phyloP scores from a whole-genome alignment of 2,888 invertebrate genomes.

The Geotrupes spiniger region DNA sequence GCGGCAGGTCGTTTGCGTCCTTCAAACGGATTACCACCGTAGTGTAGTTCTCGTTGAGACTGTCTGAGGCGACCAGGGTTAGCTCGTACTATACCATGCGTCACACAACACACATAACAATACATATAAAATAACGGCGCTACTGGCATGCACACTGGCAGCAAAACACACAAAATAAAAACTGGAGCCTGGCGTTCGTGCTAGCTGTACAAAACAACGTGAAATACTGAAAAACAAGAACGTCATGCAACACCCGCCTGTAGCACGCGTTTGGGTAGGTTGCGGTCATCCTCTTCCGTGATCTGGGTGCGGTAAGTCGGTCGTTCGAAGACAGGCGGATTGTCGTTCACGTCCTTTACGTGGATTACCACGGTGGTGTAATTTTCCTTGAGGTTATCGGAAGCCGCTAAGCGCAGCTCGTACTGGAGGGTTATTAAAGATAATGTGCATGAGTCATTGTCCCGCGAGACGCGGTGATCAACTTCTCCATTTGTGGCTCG shows the following conservation, averaged over 20 bases:
- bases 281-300: conserved; percentile 93
- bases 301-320: conserved; percentile 94
- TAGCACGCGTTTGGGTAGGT: conserved; percentile 88
- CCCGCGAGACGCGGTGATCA: conserved; percentile 26
- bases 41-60: conserved; percentile 85
- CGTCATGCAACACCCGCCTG: conserved; percentile 61
- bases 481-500: conserved; percentile 27
- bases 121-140: neutral
- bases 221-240: conserved; percentile 9
- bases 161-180: conserved; percentile 20
- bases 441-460: conserved; percentile 3
- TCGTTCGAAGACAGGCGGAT: conserved; percentile 93
- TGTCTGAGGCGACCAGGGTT: conserved; percentile 86
- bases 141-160: conserved; percentile 5
- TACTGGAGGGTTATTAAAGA: conserved; percentile 58
- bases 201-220: conserved; percentile 4
- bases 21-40: conserved; percentile 77
- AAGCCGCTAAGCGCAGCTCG: conserved; percentile 90
- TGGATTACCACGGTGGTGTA: conserved; percentile 95
- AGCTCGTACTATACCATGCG: conserved; percentile 72
- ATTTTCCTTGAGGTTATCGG: conserved; percentile 96
- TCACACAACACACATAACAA: conserved; percentile 32
- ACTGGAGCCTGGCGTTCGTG: conserved; percentile 12
- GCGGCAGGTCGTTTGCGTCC: conserved; percentile 89
- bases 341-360: conserved; percentile 97